phyloP scores from a whole-genome alignment of 1,140 invertebrate species.

The Pogonognathellus flavescens region DNA sequence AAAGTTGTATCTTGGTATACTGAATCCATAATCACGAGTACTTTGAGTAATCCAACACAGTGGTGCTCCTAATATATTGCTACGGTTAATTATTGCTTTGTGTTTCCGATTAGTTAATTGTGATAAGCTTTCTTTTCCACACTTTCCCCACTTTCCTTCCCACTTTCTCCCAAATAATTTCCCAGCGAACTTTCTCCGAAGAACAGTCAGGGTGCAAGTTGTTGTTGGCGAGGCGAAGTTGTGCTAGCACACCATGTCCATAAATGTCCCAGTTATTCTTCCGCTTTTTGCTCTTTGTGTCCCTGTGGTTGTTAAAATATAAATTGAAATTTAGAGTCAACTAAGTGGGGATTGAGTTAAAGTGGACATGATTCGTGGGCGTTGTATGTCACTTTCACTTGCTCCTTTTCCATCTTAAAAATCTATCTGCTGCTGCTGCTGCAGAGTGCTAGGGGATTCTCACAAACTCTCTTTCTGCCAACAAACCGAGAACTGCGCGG shows the following conservation, averaged over 20 bases:
- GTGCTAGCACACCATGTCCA: background rate
- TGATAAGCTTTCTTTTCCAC: too few relatives aligned
- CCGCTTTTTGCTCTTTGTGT: background rate
- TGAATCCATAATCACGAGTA: background rate
- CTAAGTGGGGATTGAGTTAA: background rate
- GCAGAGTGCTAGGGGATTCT: conserved; percentile 5
- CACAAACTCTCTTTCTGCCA: background rate
- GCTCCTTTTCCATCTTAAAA: conserved; percentile 28
- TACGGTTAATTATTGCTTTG: too few relatives aligned
- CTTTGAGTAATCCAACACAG: too few relatives aligned
- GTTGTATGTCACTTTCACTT: conserved; percentile 36
- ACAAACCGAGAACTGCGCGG: background rate
- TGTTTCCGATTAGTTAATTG: too few relatives aligned
- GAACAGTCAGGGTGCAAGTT: background rate
- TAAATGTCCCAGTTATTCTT: background rate
- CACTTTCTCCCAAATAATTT: background rate
- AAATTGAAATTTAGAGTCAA: background rate
- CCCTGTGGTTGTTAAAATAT: background rate
- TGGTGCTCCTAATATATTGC: too few relatives aligned
- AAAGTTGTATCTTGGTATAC: conserved; percentile 32
- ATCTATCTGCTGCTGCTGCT: conserved; percentile 34
- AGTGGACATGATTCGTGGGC: conserved; percentile 4
- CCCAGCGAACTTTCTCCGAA: background rate
- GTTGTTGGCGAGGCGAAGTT: background rate
- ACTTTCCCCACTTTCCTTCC: background rate